Percentiles rank a stretch among this genome's conserved stretches.
These are phyloP conservation scores for Apodemus agrarius DNA, from an alignment of 2,797 vertebrate genomes.

Conservation along the genomic window DNA sequence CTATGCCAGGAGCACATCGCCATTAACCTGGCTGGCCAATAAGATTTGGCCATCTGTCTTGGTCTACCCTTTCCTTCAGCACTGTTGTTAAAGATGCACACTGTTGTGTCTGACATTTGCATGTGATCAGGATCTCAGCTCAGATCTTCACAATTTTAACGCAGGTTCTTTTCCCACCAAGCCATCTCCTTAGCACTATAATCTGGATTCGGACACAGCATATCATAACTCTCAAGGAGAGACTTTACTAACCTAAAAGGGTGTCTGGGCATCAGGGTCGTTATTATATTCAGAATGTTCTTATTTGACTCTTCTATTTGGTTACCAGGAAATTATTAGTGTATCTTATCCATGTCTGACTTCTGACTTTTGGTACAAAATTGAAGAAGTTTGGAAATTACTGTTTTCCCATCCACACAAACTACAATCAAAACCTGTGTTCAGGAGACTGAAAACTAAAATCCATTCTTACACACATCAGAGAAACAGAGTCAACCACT, in stretches of 20 bases:
- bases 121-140: background rate
- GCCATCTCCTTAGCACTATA: background rate
- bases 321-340: background rate
- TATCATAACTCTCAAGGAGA: background rate
- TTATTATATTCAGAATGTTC: background rate
- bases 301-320: background rate
- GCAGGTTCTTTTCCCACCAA: too few relatives aligned
- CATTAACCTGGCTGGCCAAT: background rate
- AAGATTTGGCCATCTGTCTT: background rate
- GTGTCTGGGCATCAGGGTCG: rapidly evolving
- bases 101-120: background rate
- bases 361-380: background rate
- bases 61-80: too few relatives aligned
- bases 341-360: background rate
- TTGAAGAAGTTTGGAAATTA: background rate
- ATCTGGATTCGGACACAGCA: background rate
- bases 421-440: background rate
- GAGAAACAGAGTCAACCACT: background rate
- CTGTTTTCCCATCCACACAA: background rate
- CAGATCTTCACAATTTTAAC: background rate
- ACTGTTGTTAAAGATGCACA: background rate
- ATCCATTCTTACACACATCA: background rate
- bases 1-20: background rate
- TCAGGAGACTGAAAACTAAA: background rate
- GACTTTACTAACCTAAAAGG: background rate